Conservation (phyloP, 2,113 vertebrate species). For the Tauraco erythrolophus region DNA sequence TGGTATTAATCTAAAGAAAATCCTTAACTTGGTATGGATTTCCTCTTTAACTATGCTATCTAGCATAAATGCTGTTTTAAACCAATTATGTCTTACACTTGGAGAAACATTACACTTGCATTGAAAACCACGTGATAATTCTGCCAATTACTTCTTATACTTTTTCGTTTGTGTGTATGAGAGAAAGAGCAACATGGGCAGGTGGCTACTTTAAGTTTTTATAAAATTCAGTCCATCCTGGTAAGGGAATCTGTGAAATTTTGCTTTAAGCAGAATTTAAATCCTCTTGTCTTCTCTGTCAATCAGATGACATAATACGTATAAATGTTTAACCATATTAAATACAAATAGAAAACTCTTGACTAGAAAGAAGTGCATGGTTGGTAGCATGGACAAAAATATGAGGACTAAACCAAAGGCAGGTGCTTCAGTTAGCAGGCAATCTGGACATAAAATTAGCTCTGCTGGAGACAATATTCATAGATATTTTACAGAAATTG, state of each 20-base stretch:
- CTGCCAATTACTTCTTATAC: neutral
- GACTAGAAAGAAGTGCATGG: neutral
- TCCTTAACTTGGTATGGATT: neutral
- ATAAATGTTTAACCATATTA: neutral
- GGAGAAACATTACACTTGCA: no score
- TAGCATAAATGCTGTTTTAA: neutral
- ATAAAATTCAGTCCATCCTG: slow-evolving; percentile 17
- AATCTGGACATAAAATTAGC: neutral
- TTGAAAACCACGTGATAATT: neutral
- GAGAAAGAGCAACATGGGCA: neutral
- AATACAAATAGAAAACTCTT: neutral
- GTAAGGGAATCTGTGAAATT: slow-evolving; percentile 6
- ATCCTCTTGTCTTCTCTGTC: neutral
- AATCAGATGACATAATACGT: neutral
- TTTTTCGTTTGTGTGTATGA: neutral
- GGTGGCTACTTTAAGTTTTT: neutral
- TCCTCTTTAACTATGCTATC: neutral
- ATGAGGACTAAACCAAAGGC: neutral
- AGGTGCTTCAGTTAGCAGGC: neutral
- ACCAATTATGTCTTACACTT: neutral
- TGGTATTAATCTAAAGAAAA: slow-evolving; percentile 2
- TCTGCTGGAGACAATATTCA: neutral
- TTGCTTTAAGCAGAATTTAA: neutral
- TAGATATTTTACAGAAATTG: neutral
- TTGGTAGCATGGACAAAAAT: neutral